Evolutionary conservation across 2,797 vertebrate species (phyloP), one percentile per base, ranked within the genome.

Genomic region (Dendrocincla tyrannina): DNA sequence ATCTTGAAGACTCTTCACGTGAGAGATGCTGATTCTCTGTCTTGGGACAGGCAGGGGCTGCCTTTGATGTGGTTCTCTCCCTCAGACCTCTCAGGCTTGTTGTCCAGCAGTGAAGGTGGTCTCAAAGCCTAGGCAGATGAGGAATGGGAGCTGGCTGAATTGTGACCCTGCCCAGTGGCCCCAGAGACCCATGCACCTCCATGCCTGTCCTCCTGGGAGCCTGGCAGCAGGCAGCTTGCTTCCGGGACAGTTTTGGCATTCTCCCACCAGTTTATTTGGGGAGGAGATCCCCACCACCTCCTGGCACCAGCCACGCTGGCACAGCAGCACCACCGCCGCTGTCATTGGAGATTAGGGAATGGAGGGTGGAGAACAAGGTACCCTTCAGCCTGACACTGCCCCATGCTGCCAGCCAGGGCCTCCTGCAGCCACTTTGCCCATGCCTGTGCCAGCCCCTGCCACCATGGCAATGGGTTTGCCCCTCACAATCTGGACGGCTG

Each of bases 401-500:
- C 33, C 41, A 7, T 0, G 0, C 44, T 0, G 3, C 28, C 9
- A 22, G 49, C 27, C 22, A 3, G 63, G 63, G 72, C 18, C 55
- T 82, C n/a, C 46, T 47, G 50, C 44, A 1, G 1, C 49, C 50
- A 0, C 42, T 24, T 32, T 52, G 41, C 67, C 67, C 1, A 8
- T 4, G 14, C 33, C 69, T 22, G 39, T 5, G 18, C n/a, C 55
- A 84, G 60, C 72, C 64, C 23, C 50, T 80, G 52, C 72, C 79
- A 52, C 85, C 58, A 5, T 9, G 70, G 69, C 3, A 30, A 58
- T 24, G 19, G 87, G 91, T 70, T 80, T 95, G 91, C 69, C 80
- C 89, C 83, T 95, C 25, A 10, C 75, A 74, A 60, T 89, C 91
- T 93, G 81, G 75, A 33, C 2, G 37, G 70, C 68, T 86, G 30